Evolutionary conservation across 2,113 vertebrate species (phyloP).

Genomic region (Hyaena hyaena): DNA sequence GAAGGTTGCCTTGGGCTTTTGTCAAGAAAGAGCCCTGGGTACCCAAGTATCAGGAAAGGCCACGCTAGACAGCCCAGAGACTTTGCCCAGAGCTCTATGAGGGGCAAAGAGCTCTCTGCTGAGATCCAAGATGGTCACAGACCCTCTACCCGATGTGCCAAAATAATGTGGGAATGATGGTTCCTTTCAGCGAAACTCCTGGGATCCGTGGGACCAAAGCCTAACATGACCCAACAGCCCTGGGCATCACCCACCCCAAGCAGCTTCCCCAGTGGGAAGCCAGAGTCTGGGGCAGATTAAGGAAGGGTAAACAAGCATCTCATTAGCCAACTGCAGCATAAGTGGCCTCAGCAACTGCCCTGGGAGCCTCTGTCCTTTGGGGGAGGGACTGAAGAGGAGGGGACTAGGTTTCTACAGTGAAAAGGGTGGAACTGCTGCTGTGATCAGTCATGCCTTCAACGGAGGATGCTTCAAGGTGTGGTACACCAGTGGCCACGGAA

Average conservation of each 20-base stretch:
- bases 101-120: background rate
- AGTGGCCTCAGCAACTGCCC: background rate
- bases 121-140: background rate
- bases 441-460: background rate
- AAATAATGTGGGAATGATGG: background rate
- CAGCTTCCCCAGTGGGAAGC: background rate
- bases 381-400: background rate
- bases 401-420: background rate
- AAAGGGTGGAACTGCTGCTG: background rate
- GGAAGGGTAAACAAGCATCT: background rate
- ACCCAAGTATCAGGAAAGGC: background rate
- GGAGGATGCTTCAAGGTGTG: background rate
- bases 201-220: background rate
- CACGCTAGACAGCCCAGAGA: background rate
- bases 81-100: background rate
- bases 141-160: background rate
- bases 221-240: background rate
- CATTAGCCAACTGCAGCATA: background rate
- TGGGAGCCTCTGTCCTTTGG: background rate
- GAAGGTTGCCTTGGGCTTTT: background rate
- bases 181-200: background rate
- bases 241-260: background rate
- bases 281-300: background rate
- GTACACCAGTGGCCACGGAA: background rate
- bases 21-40: background rate